phyloP scores from a whole-genome alignment of 2,888 invertebrate genomes.

The Chrysina gloriosa region DNA sequence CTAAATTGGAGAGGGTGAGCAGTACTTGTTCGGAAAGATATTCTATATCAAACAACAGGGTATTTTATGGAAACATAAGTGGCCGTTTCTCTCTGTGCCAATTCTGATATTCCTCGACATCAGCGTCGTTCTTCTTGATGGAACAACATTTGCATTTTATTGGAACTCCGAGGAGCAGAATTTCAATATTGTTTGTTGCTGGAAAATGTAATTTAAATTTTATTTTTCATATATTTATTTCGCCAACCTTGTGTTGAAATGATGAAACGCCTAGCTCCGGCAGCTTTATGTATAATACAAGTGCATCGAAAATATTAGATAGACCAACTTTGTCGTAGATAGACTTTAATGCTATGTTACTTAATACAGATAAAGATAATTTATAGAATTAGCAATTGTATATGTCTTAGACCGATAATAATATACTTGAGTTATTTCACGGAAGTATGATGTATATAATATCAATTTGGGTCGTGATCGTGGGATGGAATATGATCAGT shows the following conservation, averaged over 20 bases:
- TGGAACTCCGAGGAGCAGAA: conserved; percentile 58
- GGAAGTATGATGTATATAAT: no score
- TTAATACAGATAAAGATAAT: no score
- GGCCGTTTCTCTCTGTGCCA: conserved; percentile 57
- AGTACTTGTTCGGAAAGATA: conserved; percentile 22
- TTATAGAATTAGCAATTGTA: no score
- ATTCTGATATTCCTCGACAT: conserved; percentile 51
- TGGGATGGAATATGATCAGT: no score
- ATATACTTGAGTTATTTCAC: no score
- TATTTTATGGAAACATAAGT: conserved; percentile 56
- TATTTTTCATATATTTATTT: conserved; percentile 50
- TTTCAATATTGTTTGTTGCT: conserved; percentile 61
- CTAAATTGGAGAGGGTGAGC: conserved; percentile 3
- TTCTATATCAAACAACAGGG: conserved; percentile 22
- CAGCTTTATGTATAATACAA: no score
- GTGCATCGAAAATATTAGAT: no score
- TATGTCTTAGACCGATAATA: no score
- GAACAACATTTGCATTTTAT: conserved; percentile 62
- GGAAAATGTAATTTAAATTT: conserved; percentile 59
- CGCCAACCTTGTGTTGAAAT: background rate
- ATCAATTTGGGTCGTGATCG: no score
- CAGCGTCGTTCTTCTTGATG: conserved; percentile 48
- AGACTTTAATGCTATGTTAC: no score
- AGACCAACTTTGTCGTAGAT: no score
- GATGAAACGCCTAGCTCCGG: no score